These are phyloP conservation scores for Paralichthys olivaceus DNA, from an alignment of 2,113 vertebrate genomes.

Conservation along the genomic window DNA sequence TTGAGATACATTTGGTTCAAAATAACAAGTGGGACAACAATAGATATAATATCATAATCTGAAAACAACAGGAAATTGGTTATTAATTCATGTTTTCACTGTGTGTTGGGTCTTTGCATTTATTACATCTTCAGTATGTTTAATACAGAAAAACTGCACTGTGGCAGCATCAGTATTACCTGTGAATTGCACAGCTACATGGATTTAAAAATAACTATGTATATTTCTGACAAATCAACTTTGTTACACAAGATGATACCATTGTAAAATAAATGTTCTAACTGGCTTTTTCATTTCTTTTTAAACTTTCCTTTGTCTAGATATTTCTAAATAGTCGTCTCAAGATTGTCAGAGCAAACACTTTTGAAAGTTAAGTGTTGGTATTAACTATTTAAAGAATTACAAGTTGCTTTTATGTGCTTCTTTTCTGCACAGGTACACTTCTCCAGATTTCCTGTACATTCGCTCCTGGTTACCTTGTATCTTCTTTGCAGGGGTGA, in stretches of 20 bases:
- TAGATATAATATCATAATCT: too few relatives aligned
- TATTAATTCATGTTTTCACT: too few relatives aligned
- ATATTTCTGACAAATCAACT: not conserved
- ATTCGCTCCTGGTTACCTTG: constrained; percentile 97
- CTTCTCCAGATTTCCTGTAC: constrained; percentile 95
- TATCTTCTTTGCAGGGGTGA: constrained; percentile 98
- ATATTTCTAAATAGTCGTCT: not conserved
- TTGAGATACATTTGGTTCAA: too few relatives aligned
- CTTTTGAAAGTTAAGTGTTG: not conserved
- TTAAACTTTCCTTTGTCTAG: not conserved
- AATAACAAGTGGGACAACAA: too few relatives aligned
- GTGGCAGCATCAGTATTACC: too few relatives aligned
- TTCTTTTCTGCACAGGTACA: constrained; percentile 83
- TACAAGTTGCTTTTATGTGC: not conserved
- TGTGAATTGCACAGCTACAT: too few relatives aligned
- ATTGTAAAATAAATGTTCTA: too few relatives aligned
- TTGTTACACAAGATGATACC: not conserved
- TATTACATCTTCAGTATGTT: too few relatives aligned
- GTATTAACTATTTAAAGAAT: not conserved
- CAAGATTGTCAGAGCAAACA: not conserved
- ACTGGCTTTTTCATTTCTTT: not conserved
- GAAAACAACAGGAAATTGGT: too few relatives aligned
- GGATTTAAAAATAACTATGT: not conserved
- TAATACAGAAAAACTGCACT: too few relatives aligned
- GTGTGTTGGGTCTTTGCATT: too few relatives aligned